These are phyloP conservation scores for Melanostoma scalare DNA, from an alignment of 2,888 invertebrate species.

Conservation along the genomic window DNA sequence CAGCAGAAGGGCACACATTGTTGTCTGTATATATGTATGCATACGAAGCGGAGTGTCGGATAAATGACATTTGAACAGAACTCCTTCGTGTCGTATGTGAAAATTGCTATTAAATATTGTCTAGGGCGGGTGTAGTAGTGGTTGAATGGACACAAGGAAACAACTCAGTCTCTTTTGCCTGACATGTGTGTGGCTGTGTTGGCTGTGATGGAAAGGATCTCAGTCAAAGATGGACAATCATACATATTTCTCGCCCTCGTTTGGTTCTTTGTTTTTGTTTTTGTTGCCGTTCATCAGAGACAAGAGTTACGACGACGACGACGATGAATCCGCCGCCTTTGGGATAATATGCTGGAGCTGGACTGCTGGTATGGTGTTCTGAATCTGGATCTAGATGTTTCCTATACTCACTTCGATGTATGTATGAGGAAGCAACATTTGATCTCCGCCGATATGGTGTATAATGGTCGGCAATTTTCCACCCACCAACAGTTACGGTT, in stretches of 20 bases:
- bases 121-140: conserved; percentile 1
- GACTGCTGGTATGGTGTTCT: conserved; percentile 1
- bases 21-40: background rate
- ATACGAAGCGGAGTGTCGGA: conserved; percentile 48
- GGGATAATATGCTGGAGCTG: background rate
- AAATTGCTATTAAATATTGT: conserved; percentile 72
- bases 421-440: conserved; percentile 59
- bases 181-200: conserved; percentile 13
- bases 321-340: background rate
- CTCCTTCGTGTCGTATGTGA: conserved; percentile 55
- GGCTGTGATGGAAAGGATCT: conserved; percentile 49
- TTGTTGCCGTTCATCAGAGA: conserved; percentile 29
- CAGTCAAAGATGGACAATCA: conserved; percentile 41
- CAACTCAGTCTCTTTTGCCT: conserved; percentile 39
- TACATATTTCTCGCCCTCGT: conserved; percentile 63
- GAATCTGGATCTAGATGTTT: conserved; percentile 32
- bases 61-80: conserved; percentile 65
- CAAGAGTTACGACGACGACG: conserved; percentile 35
- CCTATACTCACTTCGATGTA: conserved; percentile 8
- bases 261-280: conserved; percentile 43
- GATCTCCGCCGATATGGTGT: conserved; percentile 68
- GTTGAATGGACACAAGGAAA: conserved; percentile 35
- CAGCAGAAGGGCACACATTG: conserved; percentile 27
- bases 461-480: conserved; percentile 70
- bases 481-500: conserved; percentile 60